phyloP scores from a whole-genome alignment of 2,888 invertebrate species.

The Esperia sulphurella region DNA sequence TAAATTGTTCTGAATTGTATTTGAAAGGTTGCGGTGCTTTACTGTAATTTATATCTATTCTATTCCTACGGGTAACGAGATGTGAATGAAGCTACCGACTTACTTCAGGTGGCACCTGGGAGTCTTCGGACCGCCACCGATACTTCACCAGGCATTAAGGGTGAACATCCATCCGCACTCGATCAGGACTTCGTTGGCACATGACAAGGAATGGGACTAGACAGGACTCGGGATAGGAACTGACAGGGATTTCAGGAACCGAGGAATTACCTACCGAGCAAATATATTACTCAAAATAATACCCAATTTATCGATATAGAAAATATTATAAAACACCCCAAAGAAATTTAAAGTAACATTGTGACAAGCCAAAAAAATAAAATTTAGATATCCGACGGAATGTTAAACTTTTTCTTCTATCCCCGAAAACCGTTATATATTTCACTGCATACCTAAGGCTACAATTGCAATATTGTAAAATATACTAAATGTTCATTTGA shows the following conservation, averaged over 20 bases:
- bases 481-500: slow-evolving; percentile 54
- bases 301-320: slow-evolving; percentile 29
- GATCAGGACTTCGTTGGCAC: slow-evolving; percentile 70
- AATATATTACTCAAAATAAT: slow-evolving; percentile 29
- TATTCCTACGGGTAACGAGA: slow-evolving; percentile 44
- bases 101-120: slow-evolving; percentile 20
- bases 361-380: slow-evolving; percentile 46
- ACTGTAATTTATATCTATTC: slow-evolving; percentile 30
- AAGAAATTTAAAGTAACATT: slow-evolving; percentile 15
- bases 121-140: slow-evolving; percentile 2
- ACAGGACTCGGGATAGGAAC: slow-evolving; percentile 67
- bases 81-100: background rate
- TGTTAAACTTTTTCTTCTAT: slow-evolving; percentile 56
- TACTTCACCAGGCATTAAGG: slow-evolving; percentile 5
- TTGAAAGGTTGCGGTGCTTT: slow-evolving; percentile 36
- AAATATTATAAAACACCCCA: slow-evolving; percentile 20
- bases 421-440: slow-evolving; percentile 53
- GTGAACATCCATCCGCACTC: slow-evolving; percentile 43
- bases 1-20: slow-evolving; percentile 48
- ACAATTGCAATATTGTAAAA: slow-evolving; percentile 50
- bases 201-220: slow-evolving; percentile 71
- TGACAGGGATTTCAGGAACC: slow-evolving; percentile 42
- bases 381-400: slow-evolving; percentile 64
- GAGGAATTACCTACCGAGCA: slow-evolving; percentile 24
- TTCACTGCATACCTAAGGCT: slow-evolving; percentile 52